A percentile compares a stretch with the other conserved stretches of the same genome.
Conservation (phyloP, 2,797 vertebrate species). For the Sebastes diploproa region DNA sequence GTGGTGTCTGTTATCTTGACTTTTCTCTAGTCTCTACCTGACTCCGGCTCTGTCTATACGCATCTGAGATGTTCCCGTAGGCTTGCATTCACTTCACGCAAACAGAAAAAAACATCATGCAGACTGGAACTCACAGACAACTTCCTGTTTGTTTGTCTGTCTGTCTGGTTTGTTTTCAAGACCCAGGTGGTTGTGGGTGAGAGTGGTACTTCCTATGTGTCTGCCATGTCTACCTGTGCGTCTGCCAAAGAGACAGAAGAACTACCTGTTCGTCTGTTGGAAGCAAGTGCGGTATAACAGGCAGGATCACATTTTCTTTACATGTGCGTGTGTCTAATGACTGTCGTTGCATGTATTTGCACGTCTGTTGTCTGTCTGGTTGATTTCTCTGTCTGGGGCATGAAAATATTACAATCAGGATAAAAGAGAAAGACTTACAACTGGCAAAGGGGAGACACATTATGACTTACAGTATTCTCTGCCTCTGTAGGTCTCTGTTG, state of each 20-base stretch:
- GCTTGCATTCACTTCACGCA: background rate
- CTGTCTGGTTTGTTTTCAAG: slow-evolving; percentile 5
- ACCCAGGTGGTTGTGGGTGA: background rate
- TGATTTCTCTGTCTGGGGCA: background rate
- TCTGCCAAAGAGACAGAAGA: background rate
- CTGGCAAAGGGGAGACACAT: background rate
- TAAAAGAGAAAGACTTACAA: background rate
- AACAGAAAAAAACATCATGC: slow-evolving; percentile 18
- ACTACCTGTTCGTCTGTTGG: background rate
- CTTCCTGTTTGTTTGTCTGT: background rate
- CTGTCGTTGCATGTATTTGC: background rate
- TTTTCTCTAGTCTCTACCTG: slow-evolving; percentile 7
- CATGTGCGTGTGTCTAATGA: background rate
- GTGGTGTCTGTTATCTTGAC: slow-evolving; percentile 5
- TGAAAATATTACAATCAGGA: background rate
- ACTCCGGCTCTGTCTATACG: background rate
- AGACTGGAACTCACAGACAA: background rate
- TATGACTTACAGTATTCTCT: slow-evolving; percentile 1
- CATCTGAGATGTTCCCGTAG: slow-evolving; percentile 2
- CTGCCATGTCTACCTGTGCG: background rate
- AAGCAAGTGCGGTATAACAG: background rate
- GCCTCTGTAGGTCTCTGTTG: background rate
- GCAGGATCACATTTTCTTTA: slow-evolving; percentile 18
- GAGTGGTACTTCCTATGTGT: background rate
- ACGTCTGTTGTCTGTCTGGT: background rate